Percentiles rank a stretch among this genome's conserved stretches.
Conservation (phyloP, 2,888 invertebrate genomes). For the Agrochola litura region DNA sequence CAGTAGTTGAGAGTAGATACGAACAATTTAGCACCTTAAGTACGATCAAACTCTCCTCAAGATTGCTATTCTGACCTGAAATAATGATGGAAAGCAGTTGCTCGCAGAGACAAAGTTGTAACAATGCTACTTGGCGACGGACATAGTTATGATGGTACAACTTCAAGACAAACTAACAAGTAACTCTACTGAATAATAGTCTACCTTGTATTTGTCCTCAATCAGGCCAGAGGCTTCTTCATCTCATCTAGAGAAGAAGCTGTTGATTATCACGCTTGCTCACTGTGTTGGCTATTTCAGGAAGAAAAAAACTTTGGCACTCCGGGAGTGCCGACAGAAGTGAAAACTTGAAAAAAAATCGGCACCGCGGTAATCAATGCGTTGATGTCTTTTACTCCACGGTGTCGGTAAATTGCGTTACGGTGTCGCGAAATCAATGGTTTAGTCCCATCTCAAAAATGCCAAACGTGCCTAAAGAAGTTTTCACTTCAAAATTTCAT, state of each 20-base stretch:
- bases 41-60: neutral
- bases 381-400: too few relatives aligned
- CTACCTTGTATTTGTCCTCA: neutral
- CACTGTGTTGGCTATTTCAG: neutral
- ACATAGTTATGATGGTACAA: neutral
- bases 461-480: too few relatives aligned
- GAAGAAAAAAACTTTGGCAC: too few relatives aligned
- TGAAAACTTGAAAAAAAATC: too few relatives aligned
- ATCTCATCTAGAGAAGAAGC: too few relatives aligned
- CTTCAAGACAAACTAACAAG: conserved; percentile 3
- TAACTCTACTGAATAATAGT: neutral
- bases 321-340: too few relatives aligned
- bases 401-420: too few relatives aligned
- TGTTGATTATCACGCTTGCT: neutral
- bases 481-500: too few relatives aligned
- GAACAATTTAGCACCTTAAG: neutral
- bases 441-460: too few relatives aligned
- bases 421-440: too few relatives aligned
- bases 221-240: neutral
- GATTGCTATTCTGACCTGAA: neutral
- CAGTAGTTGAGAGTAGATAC: neutral
- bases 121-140: conserved; percentile 2
- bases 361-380: too few relatives aligned
- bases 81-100: neutral
- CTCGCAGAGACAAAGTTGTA: conserved; percentile 3